A percentile compares a stretch with the other conserved stretches of the same genome.
Evolutionary conservation across 1,140 invertebrate species (phyloP).

Genomic region (Aphelinus certus): DNA sequence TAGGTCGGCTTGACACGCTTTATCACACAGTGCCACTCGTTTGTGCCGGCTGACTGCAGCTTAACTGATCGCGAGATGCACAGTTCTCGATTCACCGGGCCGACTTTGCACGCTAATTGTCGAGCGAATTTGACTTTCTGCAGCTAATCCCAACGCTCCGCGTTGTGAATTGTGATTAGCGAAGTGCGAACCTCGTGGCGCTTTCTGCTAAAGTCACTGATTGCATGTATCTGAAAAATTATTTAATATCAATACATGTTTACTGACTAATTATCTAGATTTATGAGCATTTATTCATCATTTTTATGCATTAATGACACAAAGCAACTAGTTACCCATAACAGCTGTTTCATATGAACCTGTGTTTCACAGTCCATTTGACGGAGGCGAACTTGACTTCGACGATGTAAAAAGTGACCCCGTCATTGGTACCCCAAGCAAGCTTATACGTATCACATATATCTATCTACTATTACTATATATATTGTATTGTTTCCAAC

Average conservation of each 20-base stretch:
- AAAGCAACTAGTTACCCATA: no score
- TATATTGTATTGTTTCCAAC: no score
- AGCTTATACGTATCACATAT: no score
- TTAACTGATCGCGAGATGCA: conserved; percentile 82
- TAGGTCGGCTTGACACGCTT: conserved; percentile 82
- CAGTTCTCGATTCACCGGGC: conserved; percentile 86
- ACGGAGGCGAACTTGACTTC: conserved; percentile 74
- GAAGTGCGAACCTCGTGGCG: conserved; percentile 81
- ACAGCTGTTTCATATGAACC: conserved; percentile 41
- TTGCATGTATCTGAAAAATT: conserved; percentile 82
- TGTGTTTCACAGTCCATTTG: conserved; percentile 83
- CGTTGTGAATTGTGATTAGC: conserved; percentile 86
- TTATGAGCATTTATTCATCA: no score
- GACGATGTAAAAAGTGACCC: conserved; percentile 76
- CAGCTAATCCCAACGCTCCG: conserved; percentile 85
- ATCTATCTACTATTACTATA: no score
- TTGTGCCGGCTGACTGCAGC: conserved; percentile 85
- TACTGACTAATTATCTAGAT: no score
- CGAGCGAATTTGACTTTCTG: conserved; percentile 83
- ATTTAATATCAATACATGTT: no score
- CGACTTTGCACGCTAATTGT: conserved; percentile 88
- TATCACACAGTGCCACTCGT: conserved; percentile 84
- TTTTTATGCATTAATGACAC: no score
- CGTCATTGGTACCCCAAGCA: conserved; percentile 66
- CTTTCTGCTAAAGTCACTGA: conserved; percentile 81